Conservation (phyloP, 2,113 vertebrate species). For the Grammomys surdaster region DNA sequence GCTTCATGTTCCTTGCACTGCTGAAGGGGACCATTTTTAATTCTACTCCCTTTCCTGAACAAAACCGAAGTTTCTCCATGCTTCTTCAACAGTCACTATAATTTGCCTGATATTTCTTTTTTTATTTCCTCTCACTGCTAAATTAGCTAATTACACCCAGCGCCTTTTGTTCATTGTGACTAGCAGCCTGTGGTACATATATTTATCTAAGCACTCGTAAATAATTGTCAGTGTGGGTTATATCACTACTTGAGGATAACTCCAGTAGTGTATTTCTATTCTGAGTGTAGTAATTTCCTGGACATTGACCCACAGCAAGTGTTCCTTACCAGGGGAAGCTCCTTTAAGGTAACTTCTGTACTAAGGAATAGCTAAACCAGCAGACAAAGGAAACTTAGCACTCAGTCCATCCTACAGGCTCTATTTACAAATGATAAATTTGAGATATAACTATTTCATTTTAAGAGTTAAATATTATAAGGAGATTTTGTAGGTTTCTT, state of each 20-base stretch:
- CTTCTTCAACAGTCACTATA: constrained; percentile 70
- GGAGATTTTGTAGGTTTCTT: background rate
- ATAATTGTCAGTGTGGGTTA: constrained; percentile 56
- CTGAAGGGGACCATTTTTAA: constrained; percentile 63
- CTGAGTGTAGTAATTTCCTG: background rate
- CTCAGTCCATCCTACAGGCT: background rate
- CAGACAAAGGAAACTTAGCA: background rate
- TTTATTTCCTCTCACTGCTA: constrained; percentile 71
- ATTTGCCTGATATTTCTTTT: constrained; percentile 65
- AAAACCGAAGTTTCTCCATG: constrained; percentile 58
- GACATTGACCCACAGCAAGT: background rate
- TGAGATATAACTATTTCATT: background rate
- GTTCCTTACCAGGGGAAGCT: background rate
- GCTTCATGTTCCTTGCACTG: constrained; percentile 67
- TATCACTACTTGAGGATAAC: background rate
- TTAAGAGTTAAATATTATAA: background rate
- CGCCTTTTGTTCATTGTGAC: constrained; percentile 55
- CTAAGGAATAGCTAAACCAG: background rate
- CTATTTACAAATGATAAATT: background rate
- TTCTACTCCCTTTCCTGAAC: constrained; percentile 53
- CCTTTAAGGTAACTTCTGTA: background rate
- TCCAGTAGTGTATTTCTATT: background rate
- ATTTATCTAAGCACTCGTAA: constrained; percentile 68
- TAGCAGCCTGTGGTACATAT: constrained; percentile 38
- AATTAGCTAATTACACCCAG: constrained; percentile 77